Evolutionary conservation across 2,113 vertebrate genomes (phyloP).

Genomic region (Paratilapia polleni): DNA sequence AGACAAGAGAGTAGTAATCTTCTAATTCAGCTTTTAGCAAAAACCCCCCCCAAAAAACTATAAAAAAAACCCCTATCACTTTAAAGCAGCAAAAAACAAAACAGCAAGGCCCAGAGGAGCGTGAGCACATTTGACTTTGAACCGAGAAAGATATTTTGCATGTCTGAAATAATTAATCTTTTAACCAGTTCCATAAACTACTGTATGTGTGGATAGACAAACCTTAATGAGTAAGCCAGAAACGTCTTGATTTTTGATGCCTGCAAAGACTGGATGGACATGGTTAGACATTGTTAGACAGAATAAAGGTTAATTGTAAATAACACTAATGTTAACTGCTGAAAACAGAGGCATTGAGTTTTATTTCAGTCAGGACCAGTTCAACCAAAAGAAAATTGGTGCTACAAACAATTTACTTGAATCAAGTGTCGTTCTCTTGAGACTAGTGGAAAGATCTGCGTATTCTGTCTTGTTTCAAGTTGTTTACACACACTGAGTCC

Average conservation of each 20-base stretch:
- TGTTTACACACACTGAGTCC: constrained; percentile 17
- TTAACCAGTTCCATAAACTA: background rate
- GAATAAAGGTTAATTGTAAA: background rate
- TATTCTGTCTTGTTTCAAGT: constrained; percentile 17
- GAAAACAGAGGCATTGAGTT: background rate
- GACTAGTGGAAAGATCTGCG: constrained; percentile 18
- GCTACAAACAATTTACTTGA: constrained; percentile 12
- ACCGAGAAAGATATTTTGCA: background rate
- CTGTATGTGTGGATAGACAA: background rate
- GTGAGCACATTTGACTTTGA: background rate
- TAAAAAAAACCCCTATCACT: too few species aligned
- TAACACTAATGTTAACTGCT: background rate
- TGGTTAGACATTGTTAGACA: background rate
- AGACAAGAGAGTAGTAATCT: background rate
- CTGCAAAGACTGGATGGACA: background rate
- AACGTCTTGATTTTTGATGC: background rate
- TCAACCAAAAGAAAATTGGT: background rate
- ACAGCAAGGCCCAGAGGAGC: background rate
- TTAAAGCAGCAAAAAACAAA: background rate
- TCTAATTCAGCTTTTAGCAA: background rate
- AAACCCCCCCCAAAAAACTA: too few species aligned
- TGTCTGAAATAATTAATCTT: background rate
- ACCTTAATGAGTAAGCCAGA: background rate
- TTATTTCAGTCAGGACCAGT: background rate
- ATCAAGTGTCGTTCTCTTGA: constrained; percentile 28